Percentiles rank a stretch among this genome's conserved stretches.
These are phyloP conservation scores for Myodes glareolus DNA, from an alignment of 2,113 vertebrate species.

Conservation along the genomic window DNA sequence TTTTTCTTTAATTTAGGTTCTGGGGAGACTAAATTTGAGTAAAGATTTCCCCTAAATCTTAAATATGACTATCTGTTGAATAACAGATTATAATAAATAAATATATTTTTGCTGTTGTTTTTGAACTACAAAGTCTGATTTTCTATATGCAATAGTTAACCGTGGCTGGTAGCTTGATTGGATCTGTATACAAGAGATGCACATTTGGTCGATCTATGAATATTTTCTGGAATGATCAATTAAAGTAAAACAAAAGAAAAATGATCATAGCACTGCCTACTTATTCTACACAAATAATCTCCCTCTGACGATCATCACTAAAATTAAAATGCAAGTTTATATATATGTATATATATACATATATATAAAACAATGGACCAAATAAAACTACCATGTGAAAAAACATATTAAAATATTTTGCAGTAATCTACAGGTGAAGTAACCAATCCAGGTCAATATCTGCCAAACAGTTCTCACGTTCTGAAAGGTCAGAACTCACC, in stretches of 20 bases:
- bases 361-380: neutral
- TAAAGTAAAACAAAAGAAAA: neutral
- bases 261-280: neutral
- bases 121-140: neutral
- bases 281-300: neutral
- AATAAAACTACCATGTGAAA: neutral
- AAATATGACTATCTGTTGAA: neutral
- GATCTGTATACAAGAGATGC: neutral
- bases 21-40: neutral
- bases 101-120: neutral
- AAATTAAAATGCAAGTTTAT: neutral
- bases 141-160: neutral
- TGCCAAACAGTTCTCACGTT: slow-evolving; percentile 18
- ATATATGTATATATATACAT: neutral
- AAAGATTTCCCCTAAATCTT: neutral
- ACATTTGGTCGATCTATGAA: neutral
- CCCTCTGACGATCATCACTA: neutral
- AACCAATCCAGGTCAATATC: slow-evolving; percentile 35
- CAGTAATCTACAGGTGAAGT: neutral
- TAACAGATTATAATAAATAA: neutral
- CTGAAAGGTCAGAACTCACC: slow-evolving; percentile 62
- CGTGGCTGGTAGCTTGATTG: neutral
- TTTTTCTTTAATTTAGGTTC: neutral
- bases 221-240: neutral
- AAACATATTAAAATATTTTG: neutral